Evolutionary conservation across 2,888 invertebrate genomes (phyloP).

Genomic region (Microplitis deprimator): DNA sequence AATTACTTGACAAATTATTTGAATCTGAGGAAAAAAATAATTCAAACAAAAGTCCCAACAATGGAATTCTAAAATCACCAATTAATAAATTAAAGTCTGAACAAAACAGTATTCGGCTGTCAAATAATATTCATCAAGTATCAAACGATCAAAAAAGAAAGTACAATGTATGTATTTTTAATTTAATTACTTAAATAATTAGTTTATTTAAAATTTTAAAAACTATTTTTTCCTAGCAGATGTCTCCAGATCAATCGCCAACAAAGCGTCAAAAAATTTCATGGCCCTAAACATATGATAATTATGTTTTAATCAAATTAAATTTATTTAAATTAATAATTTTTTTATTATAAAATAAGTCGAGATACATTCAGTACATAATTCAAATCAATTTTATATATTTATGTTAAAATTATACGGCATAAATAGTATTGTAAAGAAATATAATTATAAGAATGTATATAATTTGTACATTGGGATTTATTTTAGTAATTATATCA

Average conservation of each 20-base stretch:
- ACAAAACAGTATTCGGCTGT: conserved; percentile 51
- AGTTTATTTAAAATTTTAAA: conserved; percentile 1
- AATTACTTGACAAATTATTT: background rate
- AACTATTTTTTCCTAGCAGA: conserved; percentile 46
- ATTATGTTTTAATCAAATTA: conserved; percentile 9
- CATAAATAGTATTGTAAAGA: background rate
- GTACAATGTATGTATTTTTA: conserved; percentile 36
- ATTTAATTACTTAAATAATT: background rate
- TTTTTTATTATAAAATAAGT: conserved; percentile 37
- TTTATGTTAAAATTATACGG: too few species aligned
- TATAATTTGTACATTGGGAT: conserved; percentile 17
- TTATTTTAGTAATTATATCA: conserved; percentile 35
- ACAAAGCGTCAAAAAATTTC: conserved; percentile 56
- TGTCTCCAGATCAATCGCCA: conserved; percentile 44
- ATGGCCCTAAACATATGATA: conserved; percentile 51
- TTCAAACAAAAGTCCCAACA: background rate
- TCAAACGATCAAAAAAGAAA: conserved; percentile 41
- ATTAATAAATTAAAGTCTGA: conserved; percentile 41
- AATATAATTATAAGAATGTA: background rate
- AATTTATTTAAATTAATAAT: conserved; percentile 18
- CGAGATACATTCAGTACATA: conserved; percentile 24
- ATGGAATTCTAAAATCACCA: conserved; percentile 38
- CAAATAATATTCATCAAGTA: conserved; percentile 27
- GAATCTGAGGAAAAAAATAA: background rate
- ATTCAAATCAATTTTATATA: too few species aligned